Evolutionary conservation across 2,113 vertebrate genomes (phyloP).

Genomic region (Lipophrys pholis): DNA sequence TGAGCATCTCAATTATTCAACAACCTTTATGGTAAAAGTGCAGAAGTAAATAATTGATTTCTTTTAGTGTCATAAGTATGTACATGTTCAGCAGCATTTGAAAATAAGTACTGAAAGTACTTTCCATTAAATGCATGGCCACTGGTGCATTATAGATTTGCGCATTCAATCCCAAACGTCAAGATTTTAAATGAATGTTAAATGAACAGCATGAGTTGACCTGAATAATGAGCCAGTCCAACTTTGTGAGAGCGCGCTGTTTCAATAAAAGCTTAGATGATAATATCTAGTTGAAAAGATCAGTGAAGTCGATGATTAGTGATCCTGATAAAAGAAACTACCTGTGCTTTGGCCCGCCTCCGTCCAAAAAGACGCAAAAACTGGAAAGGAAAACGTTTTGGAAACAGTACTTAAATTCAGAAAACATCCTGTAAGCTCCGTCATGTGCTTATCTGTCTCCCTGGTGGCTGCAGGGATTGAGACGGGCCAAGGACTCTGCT

Average conservation of each 20-base stretch:
- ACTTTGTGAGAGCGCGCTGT: background rate
- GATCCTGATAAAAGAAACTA: slow-evolving; percentile 6
- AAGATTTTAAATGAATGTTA: too few species aligned
- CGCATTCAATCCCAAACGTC: too few species aligned
- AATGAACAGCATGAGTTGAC: too few species aligned
- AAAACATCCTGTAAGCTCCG: slow-evolving; percentile 14
- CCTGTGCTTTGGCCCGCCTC: background rate
- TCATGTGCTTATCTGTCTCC: slow-evolving; percentile 66
- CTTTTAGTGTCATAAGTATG: background rate
- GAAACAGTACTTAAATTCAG: slow-evolving; percentile 43
- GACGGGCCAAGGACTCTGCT: slow-evolving; percentile 25
- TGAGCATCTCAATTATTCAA: slow-evolving; percentile 51
- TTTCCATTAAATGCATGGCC: background rate
- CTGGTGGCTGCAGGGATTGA: slow-evolving; percentile 36
- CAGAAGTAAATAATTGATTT: slow-evolving; percentile 12
- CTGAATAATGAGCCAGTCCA: too few species aligned
- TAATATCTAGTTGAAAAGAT: slow-evolving; percentile 31
- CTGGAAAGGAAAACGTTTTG: background rate
- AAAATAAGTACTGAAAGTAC: background rate
- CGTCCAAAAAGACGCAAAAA: slow-evolving; percentile 23
- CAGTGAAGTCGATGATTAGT: slow-evolving; percentile 1
- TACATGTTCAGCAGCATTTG: background rate
- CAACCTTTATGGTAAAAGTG: slow-evolving; percentile 18
- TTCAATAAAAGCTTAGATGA: slow-evolving; percentile 22
- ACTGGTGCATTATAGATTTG: background rate